phyloP scores from a whole-genome alignment of 1,140 invertebrate genomes.

The Catajapyx aquilonaris region DNA sequence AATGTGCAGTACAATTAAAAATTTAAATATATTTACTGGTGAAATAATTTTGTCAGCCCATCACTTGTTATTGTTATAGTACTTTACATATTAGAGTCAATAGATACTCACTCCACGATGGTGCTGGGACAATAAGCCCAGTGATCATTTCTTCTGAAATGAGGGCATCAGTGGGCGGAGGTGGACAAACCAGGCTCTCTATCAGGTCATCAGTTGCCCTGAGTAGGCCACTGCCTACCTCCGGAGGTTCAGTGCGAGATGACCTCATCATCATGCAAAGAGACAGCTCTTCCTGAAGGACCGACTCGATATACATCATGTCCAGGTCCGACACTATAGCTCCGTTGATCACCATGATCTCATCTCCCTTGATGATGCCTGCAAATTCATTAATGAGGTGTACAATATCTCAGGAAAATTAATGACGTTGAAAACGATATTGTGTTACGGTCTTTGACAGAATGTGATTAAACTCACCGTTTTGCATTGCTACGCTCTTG shows the following conservation, averaged over 20 bases:
- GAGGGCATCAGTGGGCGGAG: constrained; percentile 75
- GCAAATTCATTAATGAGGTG: constrained; percentile 15
- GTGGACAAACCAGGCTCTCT: constrained; percentile 83
- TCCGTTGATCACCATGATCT: constrained; percentile 97
- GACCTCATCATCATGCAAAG: constrained; percentile 96
- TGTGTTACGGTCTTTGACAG: no score
- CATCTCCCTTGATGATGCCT: constrained; percentile 92
- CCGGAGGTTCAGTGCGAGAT: constrained; percentile 80
- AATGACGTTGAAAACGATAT: not conserved
- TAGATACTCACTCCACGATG: constrained; percentile 76
- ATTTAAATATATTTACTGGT: no score
- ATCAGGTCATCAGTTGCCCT: constrained; percentile 79
- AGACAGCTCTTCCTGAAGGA: constrained; percentile 81
- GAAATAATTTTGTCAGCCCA: no score
- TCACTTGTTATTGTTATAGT: no score
- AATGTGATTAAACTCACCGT: constrained; percentile 44
- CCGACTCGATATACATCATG: constrained; percentile 96
- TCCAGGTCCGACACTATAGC: constrained; percentile 92
- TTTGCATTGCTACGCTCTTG: constrained; percentile 82
- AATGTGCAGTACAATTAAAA: no score
- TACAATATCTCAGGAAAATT: not conserved
- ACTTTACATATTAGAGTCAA: no score
- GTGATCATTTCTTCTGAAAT: constrained; percentile 92
- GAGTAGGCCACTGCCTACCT: constrained; percentile 51
- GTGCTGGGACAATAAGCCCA: constrained; percentile 83